Evolutionary conservation across 2,888 invertebrate species (phyloP).

Genomic region (Caenorhabditis sp.): DNA sequence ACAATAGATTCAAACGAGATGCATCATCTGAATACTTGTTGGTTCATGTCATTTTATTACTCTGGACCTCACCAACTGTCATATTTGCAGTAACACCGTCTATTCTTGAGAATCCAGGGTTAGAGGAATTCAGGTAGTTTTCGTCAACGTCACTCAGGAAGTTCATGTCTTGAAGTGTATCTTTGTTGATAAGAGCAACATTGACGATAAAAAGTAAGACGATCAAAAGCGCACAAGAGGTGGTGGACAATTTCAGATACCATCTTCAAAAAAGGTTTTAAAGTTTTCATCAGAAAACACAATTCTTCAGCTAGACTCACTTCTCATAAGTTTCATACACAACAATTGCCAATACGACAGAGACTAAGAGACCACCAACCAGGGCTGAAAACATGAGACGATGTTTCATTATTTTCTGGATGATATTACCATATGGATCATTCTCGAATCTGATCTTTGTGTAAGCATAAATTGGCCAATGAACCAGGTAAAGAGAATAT

Average conservation of each 20-base stretch:
- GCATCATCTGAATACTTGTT: conserved; percentile 32
- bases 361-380: conserved; percentile 13
- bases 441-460: conserved; percentile 24
- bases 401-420: background rate
- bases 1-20: conserved; percentile 13
- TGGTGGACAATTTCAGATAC: conserved; percentile 44
- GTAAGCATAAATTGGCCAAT: conserved; percentile 64
- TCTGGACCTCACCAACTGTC: conserved; percentile 22
- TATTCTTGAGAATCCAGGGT: background rate
- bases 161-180: conserved; percentile 26
- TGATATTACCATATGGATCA: conserved; percentile 22
- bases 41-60: background rate
- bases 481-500: conserved; percentile 67
- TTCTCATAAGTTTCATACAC: conserved; percentile 43
- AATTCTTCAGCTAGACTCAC: too few species aligned
- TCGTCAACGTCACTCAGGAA: background rate
- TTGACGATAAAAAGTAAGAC: conserved; percentile 29
- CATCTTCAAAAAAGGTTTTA: conserved; percentile 11
- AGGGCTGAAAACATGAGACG: conserved; percentile 32
- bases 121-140: background rate
- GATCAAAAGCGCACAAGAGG: conserved; percentile 23
- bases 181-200: conserved; percentile 42
- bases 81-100: conserved; percentile 41
- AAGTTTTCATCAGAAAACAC: background rate
- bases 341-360: conserved; percentile 22